Percentiles rank a stretch among this genome's conserved stretches.
Conservation (phyloP, 2,888 invertebrate species). For the Rotaria sp. region DNA sequence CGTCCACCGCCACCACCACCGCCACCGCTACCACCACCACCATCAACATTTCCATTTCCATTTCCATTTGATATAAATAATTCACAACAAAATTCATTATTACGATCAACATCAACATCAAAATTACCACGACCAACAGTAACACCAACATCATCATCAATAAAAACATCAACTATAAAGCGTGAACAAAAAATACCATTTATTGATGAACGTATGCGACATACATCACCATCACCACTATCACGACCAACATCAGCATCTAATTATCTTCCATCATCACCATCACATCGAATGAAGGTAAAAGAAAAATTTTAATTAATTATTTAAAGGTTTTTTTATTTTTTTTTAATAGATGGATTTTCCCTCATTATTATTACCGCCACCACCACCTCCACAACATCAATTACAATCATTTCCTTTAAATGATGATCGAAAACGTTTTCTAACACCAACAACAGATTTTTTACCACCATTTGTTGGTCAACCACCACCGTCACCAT, state of each 20-base stretch:
- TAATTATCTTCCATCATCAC: neutral
- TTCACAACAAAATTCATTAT: neutral
- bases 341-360: neutral
- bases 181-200: neutral
- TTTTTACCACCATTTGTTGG: neutral
- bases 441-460: neutral
- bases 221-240: neutral
- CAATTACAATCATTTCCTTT: neutral
- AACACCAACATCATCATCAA: neutral
- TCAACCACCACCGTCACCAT: neutral
- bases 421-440: neutral
- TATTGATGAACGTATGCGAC: neutral
- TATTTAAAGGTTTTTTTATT: neutral
- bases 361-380: neutral
- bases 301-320: neutral
- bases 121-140: neutral
- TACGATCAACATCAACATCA: neutral
- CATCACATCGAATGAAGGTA: neutral
- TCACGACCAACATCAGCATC: neutral
- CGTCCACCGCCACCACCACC: neutral
- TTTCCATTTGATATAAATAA: neutral
- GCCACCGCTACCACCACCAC: neutral
- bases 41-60: neutral
- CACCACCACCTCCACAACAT: neutral
- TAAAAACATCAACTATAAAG: neutral